These are phyloP conservation scores for Microplitis manilae DNA, from an alignment of 2,888 invertebrate genomes.

Conservation along the genomic window DNA sequence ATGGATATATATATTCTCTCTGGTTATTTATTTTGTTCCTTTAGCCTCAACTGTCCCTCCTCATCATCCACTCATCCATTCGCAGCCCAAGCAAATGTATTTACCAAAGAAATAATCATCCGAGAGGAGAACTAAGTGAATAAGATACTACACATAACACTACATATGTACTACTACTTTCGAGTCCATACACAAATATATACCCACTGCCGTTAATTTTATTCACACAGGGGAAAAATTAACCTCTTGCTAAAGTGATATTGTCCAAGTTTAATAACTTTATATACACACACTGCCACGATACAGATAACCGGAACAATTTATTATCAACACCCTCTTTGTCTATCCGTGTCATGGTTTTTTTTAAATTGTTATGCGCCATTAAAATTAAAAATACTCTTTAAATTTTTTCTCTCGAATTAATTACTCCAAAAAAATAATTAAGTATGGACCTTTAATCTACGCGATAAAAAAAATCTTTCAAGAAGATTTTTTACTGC, in stretches of 20 bases:
- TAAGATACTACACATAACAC: background rate
- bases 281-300: conserved; percentile 44
- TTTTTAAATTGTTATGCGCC: background rate
- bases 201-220: background rate
- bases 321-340: conserved; percentile 56
- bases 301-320: conserved; percentile 60
- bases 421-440: no score
- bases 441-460: no score
- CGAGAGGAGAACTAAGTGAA: background rate
- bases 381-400: no score
- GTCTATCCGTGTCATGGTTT: conserved; percentile 14
- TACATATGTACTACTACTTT: no score
- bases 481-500: background rate
- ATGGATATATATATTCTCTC: background rate
- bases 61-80: conserved; percentile 1
- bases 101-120: background rate
- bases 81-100: background rate
- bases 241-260: background rate
- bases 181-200: no score
- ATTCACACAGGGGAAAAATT: background rate
- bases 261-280: background rate
- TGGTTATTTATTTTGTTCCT: conserved; percentile 10
- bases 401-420: no score
- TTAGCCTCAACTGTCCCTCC: background rate
- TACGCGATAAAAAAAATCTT: no score